phyloP scores from a whole-genome alignment of 2,113 vertebrate genomes.

The Cyanoderma ruficeps region DNA sequence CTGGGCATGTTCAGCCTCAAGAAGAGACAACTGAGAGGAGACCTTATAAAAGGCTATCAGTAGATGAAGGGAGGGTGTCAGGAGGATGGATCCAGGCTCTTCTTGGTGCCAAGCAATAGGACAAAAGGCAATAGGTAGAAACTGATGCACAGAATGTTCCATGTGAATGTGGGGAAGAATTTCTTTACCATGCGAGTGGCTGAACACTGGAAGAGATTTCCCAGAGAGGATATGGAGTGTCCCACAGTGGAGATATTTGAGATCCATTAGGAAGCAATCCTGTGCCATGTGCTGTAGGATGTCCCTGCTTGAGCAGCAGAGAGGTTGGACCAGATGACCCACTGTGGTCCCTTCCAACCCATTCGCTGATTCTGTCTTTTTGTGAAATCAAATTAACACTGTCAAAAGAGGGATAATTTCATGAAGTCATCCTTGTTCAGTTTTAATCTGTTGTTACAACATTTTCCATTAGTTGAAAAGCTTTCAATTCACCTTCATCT shows the following conservation, averaged over 20 bases:
- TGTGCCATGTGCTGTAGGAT: background rate
- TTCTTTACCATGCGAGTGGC: rapidly evolving
- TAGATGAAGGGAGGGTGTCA: background rate
- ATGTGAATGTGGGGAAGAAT: rapidly evolving
- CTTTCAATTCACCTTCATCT: background rate
- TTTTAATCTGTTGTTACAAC: background rate
- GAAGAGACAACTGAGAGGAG: background rate
- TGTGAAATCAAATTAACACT: background rate
- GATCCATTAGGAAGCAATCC: background rate
- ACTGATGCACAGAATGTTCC: background rate
- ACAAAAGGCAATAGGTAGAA: background rate
- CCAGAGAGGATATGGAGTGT: background rate
- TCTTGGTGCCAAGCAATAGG: background rate
- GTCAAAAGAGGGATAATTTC: background rate
- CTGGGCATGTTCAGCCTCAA: background rate
- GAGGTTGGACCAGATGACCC: background rate
- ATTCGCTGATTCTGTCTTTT: background rate
- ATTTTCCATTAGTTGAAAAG: background rate
- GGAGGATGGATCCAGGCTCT: background rate
- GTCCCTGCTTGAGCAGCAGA: background rate
- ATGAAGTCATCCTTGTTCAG: background rate
- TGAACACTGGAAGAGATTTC: background rate
- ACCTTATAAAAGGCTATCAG: background rate
- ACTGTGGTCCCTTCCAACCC: background rate
- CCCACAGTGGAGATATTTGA: background rate